Conservation (phyloP, 2,888 invertebrate species). For the Hypena proboscidalis region DNA sequence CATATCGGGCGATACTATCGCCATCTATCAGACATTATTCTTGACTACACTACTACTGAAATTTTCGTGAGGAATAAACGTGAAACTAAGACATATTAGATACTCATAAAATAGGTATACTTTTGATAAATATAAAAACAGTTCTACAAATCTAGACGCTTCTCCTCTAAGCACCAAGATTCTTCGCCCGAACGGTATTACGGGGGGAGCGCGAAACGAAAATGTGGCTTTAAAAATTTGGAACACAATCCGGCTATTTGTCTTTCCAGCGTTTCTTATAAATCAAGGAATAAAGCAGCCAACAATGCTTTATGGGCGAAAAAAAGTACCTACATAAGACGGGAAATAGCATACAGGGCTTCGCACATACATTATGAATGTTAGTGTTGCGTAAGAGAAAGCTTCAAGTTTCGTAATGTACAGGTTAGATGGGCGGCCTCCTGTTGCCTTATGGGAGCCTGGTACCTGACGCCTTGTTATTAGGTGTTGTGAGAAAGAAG, state of each 20-base stretch:
- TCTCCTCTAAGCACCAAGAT: conserved; percentile 61
- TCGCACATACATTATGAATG: conserved; percentile 79
- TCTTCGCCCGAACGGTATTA: conserved; percentile 63
- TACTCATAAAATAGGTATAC: too few species aligned
- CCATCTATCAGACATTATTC: too few species aligned
- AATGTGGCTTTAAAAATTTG: conserved; percentile 92
- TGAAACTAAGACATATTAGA: too few species aligned
- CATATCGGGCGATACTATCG: too few species aligned
- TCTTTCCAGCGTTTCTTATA: conserved; percentile 90
- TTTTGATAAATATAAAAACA: conserved; percentile 20
- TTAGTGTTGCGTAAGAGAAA: conserved; percentile 75
- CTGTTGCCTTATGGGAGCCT: conserved; percentile 19
- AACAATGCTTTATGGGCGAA: conserved; percentile 86
- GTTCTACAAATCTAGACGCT: conserved; percentile 25
- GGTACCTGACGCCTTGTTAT: not conserved
- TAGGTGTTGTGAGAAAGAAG: not conserved
- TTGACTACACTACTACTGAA: too few species aligned
- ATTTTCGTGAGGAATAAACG: too few species aligned
- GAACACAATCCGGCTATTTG: conserved; percentile 92
- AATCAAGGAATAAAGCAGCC: conserved; percentile 88
- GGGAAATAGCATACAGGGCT: conserved; percentile 82
- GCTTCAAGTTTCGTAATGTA: conserved; percentile 50
- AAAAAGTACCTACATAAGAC: conserved; percentile 84
- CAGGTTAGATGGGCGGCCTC: conserved; percentile 37
- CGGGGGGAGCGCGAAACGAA: conserved; percentile 86